A percentile compares a stretch with the other conserved stretches of the same genome.
Conservation (phyloP, 2,797 vertebrate species). For the Lithobates pipiens region DNA sequence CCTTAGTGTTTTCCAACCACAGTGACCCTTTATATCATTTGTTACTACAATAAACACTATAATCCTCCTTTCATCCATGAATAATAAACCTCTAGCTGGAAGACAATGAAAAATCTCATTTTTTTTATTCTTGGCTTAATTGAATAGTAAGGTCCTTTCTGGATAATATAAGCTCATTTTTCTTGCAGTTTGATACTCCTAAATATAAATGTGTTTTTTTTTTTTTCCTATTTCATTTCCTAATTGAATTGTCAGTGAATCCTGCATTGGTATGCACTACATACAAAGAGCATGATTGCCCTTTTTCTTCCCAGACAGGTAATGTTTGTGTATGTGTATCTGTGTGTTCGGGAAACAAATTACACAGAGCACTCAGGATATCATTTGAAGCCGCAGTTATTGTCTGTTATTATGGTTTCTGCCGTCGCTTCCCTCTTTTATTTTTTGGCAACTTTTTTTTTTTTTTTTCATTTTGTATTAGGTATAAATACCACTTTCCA, state of each 20-base stretch:
- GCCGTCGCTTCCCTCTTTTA: slow-evolving; percentile 66
- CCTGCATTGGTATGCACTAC: neutral
- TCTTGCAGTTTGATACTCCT: neutral
- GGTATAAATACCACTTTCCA: slow-evolving; percentile 75
- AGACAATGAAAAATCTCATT: neutral
- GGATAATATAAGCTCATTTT: neutral
- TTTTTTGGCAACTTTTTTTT: slow-evolving; percentile 63
- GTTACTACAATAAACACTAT: neutral
- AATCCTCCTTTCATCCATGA: neutral
- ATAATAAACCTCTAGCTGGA: neutral
- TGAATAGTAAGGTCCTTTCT: neutral
- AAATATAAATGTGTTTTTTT: neutral
- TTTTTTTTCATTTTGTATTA: slow-evolving; percentile 67
- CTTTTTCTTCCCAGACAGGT: slow-evolving; percentile 32
- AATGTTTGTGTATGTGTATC: slow-evolving; percentile 40
- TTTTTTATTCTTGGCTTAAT: neutral
- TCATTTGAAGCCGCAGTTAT: slow-evolving; percentile 73
- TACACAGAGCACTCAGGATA: slow-evolving; percentile 73
- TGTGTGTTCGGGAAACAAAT: slow-evolving; percentile 62
- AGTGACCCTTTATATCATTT: too few species aligned
- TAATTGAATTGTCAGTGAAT: neutral
- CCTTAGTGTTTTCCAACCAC: neutral
- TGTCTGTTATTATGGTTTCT: slow-evolving; percentile 77
- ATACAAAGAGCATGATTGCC: slow-evolving; percentile 17
- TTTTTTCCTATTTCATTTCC: neutral